Percentiles rank a stretch among this genome's conserved stretches.
Evolutionary conservation across 2,888 invertebrate species (phyloP).

Genomic region (Andrena bicolor): DNA sequence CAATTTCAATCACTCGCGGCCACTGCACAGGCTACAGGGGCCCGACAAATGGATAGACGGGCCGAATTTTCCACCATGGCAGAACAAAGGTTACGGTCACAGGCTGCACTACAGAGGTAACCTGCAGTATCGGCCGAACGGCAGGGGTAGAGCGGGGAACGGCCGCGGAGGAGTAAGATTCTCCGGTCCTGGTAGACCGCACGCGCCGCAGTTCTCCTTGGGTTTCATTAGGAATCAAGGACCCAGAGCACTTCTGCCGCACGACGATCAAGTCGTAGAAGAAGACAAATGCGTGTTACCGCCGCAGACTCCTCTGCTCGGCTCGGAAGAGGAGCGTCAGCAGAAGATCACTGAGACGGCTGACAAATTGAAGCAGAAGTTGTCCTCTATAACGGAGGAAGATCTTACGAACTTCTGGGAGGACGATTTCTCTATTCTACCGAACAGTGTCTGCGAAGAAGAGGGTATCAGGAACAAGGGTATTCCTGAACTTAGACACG

Average conservation of each 20-base stretch:
- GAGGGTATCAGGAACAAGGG: constrained; percentile 53
- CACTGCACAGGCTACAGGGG: constrained; percentile 48
- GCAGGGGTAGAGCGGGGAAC: constrained; percentile 46
- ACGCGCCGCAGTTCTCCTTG: constrained; percentile 10
- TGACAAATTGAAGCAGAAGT: constrained; percentile 79
- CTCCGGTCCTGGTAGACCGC: constrained; percentile 67
- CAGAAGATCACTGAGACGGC: constrained; percentile 81
- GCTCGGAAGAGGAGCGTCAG: constrained; percentile 82
- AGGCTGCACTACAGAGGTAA: constrained; percentile 51
- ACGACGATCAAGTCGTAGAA: constrained; percentile 14
- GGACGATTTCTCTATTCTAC: constrained; percentile 65
- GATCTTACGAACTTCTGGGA: constrained; percentile 77
- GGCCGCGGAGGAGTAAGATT: constrained; percentile 60
- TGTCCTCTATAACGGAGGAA: constrained; percentile 75
- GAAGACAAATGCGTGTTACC: background rate
- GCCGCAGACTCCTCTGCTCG: constrained; percentile 72
- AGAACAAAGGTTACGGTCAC: constrained; percentile 55
- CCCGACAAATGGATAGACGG: constrained; percentile 59
- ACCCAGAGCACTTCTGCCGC: constrained; percentile 4
- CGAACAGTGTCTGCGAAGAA: constrained; percentile 25
- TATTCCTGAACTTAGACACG: constrained; percentile 75
- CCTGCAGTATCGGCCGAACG: constrained; percentile 38
- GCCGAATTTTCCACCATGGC: constrained; percentile 51
- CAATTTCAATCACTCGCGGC: constrained; percentile 58
- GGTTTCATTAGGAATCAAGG: constrained; percentile 22